A percentile compares a stretch with the other conserved stretches of the same genome.
These are phyloP conservation scores for Gymnocephalus cernua DNA, from an alignment of 2,113 vertebrate species.

Conservation along the genomic window DNA sequence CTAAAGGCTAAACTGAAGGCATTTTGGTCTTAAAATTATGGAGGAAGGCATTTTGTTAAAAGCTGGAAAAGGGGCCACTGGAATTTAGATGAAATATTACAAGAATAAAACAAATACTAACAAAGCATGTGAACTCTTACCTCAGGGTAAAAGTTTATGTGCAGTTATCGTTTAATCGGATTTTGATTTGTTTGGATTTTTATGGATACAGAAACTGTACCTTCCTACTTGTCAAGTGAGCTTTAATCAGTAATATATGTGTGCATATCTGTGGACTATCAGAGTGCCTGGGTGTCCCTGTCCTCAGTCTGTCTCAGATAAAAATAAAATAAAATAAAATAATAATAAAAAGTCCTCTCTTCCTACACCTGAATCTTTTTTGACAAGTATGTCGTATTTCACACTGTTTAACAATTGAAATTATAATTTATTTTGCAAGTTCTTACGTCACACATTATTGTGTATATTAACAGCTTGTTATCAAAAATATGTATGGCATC, in stretches of 20 bases:
- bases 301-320: constrained; percentile 1
- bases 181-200: constrained; percentile 16
- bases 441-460: not conserved
- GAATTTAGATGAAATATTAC: constrained; percentile 30
- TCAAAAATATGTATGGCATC: constrained; percentile 36
- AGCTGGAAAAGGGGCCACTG: constrained; percentile 45
- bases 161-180: not conserved
- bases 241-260: constrained; percentile 5
- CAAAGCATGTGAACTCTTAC: not conserved
- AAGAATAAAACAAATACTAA: not conserved
- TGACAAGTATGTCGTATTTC: not conserved
- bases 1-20: constrained; percentile 72
- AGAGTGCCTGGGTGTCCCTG: not conserved
- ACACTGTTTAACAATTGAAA: not conserved
- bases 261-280: not conserved
- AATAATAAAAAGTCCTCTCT: constrained; percentile 6
- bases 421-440: constrained; percentile 6
- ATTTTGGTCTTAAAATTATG: constrained; percentile 71
- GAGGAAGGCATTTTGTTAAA: constrained; percentile 49
- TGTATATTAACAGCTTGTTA: not conserved
- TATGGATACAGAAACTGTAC: not conserved
- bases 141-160: not conserved
- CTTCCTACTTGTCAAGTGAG: constrained; percentile 8
- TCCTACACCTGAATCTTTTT: not conserved
- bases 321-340: not conserved